These are phyloP conservation scores for Cryptus viduatorius DNA, from an alignment of 2,888 invertebrate genomes.

Conservation along the genomic window DNA sequence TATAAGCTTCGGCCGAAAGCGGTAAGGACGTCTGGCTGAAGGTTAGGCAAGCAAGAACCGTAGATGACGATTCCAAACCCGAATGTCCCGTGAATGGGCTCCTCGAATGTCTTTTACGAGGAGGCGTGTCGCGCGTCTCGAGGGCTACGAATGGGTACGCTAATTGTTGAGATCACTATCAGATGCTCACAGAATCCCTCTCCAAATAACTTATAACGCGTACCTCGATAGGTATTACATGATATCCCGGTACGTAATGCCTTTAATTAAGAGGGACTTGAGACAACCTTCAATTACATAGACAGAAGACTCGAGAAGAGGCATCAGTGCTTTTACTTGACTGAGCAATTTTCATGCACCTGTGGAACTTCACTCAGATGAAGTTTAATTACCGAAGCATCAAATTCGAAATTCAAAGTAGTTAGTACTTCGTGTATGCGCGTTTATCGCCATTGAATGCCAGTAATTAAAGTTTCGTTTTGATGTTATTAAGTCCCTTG, in stretches of 20 bases:
- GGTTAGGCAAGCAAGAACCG: constrained; percentile 13
- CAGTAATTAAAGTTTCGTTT: too few species aligned
- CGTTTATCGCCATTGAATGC: not conserved
- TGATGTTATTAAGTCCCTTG: too few species aligned
- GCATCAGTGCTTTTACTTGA: not conserved
- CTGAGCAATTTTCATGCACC: not conserved
- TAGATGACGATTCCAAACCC: constrained; percentile 17
- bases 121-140: constrained; percentile 1
- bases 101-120: constrained; percentile 35
- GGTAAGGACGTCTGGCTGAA: not conserved
- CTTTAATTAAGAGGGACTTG: not conserved
- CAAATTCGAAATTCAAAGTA: not conserved
- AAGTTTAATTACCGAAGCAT: not conserved
- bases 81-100: constrained; percentile 32
- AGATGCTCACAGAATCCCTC: constrained; percentile 11
- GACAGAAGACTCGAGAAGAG: not conserved
- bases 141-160: constrained; percentile 16
- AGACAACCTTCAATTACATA: not conserved
- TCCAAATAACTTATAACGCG: not conserved
- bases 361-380: not conserved
- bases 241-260: not conserved
- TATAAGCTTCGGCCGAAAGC: not conserved
- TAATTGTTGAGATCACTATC: constrained; percentile 37
- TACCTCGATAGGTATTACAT: not conserved
- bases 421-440: not conserved